Evolutionary conservation across 2,113 vertebrate genomes (phyloP).

Genomic region (Dascyllus trimaculatus): DNA sequence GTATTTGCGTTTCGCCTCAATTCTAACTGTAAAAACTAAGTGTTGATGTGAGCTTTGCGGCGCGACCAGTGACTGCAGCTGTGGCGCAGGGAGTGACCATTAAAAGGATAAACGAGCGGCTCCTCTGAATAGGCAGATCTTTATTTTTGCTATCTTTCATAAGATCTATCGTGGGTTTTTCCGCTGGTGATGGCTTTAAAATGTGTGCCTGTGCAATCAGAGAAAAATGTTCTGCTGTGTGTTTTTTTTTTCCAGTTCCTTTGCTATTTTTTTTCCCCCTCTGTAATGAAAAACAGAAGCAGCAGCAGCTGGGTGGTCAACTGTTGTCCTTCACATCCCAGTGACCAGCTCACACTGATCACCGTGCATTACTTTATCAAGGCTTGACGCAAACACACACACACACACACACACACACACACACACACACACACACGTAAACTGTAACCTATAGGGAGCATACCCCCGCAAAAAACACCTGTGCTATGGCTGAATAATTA

Average conservation of each 20-base stretch:
- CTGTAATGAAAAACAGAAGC: slow-evolving; percentile 72
- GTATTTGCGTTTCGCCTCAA: slow-evolving; percentile 45
- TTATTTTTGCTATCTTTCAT: slow-evolving; percentile 2
- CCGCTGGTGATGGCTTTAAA: slow-evolving; percentile 26
- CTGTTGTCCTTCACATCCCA: slow-evolving; percentile 87
- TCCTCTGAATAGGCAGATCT: slow-evolving; percentile 9
- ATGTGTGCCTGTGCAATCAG: slow-evolving; percentile 13
- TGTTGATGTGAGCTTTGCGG: neutral
- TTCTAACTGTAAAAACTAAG: slow-evolving; percentile 39
- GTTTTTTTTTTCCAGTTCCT: neutral
- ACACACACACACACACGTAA: neutral
- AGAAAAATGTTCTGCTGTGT: slow-evolving; percentile 16
- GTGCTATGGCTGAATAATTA: too few relatives aligned
- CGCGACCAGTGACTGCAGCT: slow-evolving; percentile 14
- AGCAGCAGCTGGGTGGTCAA: slow-evolving; percentile 77
- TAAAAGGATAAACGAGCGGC: slow-evolving; percentile 6
- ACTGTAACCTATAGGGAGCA: neutral
- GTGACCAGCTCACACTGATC: slow-evolving; percentile 82
- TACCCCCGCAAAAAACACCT: too few relatives aligned
- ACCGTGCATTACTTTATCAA: slow-evolving; percentile 67
- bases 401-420: neutral
- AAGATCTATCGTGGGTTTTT: neutral
- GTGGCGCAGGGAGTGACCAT: slow-evolving; percentile 17
- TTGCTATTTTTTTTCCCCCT: neutral
- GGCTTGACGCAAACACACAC: slow-evolving; percentile 6